phyloP scores from a whole-genome alignment of 2,113 vertebrate genomes.

The Lophura nycthemera region DNA sequence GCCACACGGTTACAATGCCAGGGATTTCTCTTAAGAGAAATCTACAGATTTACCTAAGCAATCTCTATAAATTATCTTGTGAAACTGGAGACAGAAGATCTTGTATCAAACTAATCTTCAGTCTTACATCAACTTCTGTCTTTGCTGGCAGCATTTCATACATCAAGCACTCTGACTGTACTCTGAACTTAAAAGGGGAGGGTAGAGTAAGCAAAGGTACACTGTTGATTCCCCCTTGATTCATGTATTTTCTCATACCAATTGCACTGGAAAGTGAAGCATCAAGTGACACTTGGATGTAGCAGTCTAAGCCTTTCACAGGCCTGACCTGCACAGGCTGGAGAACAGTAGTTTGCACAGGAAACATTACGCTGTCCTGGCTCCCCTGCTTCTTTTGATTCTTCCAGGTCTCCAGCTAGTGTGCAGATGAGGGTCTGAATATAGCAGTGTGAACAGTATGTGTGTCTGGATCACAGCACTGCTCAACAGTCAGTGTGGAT shows the following conservation, averaged over 20 bases:
- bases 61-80: background rate
- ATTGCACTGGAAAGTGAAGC: background rate
- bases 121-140: background rate
- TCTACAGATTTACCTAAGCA: background rate
- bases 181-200: background rate
- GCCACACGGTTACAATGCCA: background rate
- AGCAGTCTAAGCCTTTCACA: background rate
- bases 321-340: background rate
- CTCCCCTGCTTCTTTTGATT: accelerated
- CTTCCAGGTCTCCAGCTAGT: background rate
- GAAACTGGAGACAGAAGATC: background rate
- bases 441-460: background rate
- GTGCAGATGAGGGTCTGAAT: background rate
- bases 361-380: background rate
- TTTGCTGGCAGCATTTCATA: background rate
- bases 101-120: background rate
- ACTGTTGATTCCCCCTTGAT: background rate
- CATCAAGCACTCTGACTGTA: background rate
- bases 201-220: background rate
- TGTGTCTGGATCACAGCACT: background rate
- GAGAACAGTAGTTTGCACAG: background rate
- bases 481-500: accelerated
- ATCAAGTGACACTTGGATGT: background rate
- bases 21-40: background rate
- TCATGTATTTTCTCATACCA: background rate